Base-by-base conservation (phyloP, 2,113 vertebrate genomes). In the Hirundichthys speculiger region DNA sequence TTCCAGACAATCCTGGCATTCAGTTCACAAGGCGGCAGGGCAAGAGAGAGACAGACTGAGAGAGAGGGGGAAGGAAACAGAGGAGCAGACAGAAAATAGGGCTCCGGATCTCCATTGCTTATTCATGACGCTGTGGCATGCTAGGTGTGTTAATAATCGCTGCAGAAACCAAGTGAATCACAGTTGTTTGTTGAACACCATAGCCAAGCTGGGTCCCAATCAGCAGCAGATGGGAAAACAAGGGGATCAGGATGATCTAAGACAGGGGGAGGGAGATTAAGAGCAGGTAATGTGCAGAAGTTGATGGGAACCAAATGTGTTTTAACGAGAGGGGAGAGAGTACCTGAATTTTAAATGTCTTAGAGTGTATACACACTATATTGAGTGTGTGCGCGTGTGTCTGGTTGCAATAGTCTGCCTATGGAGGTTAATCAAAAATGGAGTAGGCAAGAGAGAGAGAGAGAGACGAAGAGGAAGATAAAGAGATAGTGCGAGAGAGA, bases 71-170 rank as follows among this genome's bases (percentile, higher is more conserved):
- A 15, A 80, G 71, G 77, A 80, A 77, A 77, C 55, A 71, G 62
- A 72, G 65, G 84, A 66, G 79, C 60, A 30, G 68, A 65, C 73
- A 60, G 83, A 90, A 89, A 91, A 87, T 87, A 86, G 80, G 70
- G 77, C 85, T 83, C 65, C 43, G 68, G 85, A 82, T 90, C 68
- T 83, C 75, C 75, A 91, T 92, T 91, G 85, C 90, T 90, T 92
- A 92, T 93, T 91, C 90, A 92, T 90, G 90, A 88, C n/a, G 74
- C 85, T 52, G 75, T 79, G 79, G 76, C 78, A 83, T 87, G 86
- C 85, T 89, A 92, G 88, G 88, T 90, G 88, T 91, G 88, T 91
- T 92, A 92, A 92, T 92, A 92, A 92, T 92, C 90, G 89, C 84
- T 49, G 63, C 80, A 81, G 89, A 91, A 92, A 89, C 80, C 79